These are phyloP conservation scores for Mustelus asterias DNA, from an alignment of 2,113 vertebrate species.

Conservation along the genomic window DNA sequence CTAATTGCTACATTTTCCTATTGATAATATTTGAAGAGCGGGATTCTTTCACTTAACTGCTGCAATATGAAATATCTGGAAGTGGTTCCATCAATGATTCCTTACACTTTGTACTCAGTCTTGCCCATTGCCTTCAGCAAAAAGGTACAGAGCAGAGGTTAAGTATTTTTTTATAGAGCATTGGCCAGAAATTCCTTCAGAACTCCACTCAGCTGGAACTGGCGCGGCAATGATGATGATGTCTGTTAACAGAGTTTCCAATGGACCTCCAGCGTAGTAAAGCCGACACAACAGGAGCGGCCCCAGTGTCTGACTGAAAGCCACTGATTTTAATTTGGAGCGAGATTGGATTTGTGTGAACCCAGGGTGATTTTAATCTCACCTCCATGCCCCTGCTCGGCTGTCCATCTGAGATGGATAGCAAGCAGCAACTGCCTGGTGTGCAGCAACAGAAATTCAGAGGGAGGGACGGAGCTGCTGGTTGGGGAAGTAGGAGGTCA, in stretches of 20 bases:
- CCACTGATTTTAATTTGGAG: neutral
- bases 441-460: neutral
- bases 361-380: no score
- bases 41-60: neutral
- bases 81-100: neutral
- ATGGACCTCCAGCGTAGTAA: neutral
- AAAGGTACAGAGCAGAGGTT: neutral
- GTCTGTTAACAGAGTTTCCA: neutral
- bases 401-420: neutral
- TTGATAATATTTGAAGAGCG: neutral
- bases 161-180: neutral
- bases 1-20: neutral
- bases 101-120: neutral
- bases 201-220: neutral
- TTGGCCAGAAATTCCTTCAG: neutral
- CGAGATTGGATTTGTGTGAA: neutral
- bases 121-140: neutral
- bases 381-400: neutral
- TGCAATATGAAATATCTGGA: neutral
- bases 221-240: neutral
- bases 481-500: no score
- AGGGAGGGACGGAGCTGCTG: no score
- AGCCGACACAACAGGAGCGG: neutral
- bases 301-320: neutral
- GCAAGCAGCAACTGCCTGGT: neutral